Evolutionary conservation across 2,888 invertebrate species (phyloP).

Genomic region (Teleogryllus oceanicus): DNA sequence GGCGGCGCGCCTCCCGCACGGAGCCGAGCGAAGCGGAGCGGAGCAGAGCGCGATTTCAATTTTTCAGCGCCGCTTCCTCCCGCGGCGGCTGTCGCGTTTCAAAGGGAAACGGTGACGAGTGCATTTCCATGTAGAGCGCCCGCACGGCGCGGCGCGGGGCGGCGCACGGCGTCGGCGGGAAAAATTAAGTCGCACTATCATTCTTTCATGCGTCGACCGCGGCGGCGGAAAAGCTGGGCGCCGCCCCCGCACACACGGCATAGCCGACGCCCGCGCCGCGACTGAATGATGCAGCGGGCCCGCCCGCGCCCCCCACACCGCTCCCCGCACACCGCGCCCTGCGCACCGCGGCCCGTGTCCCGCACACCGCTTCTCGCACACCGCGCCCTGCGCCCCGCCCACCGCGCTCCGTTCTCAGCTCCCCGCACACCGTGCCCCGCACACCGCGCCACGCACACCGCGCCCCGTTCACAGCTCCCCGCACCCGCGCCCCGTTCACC

Average conservation of each 20-base stretch:
- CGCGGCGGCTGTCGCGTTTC: neutral
- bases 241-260: neutral
- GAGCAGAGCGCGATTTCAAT: constrained; percentile 5
- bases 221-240: neutral
- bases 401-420: too few species aligned
- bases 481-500: neutral
- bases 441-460: neutral
- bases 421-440: too few species aligned
- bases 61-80: neutral
- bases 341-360: too few species aligned
- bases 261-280: neutral
- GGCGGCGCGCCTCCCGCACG: neutral
- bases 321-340: too few species aligned
- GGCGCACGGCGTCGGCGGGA: neutral
- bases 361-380: too few species aligned
- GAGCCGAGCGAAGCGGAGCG: neutral
- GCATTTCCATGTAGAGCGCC: neutral
- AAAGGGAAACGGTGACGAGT: constrained; percentile 7
- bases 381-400: too few species aligned
- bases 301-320: too few species aligned
- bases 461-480: neutral
- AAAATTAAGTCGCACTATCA: constrained; percentile 7
- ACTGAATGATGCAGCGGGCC: neutral
- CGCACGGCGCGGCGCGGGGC: neutral
- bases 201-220: neutral